Evolutionary conservation across 2,888 invertebrate species (phyloP).

Genomic region (Callimorpha dominula): DNA sequence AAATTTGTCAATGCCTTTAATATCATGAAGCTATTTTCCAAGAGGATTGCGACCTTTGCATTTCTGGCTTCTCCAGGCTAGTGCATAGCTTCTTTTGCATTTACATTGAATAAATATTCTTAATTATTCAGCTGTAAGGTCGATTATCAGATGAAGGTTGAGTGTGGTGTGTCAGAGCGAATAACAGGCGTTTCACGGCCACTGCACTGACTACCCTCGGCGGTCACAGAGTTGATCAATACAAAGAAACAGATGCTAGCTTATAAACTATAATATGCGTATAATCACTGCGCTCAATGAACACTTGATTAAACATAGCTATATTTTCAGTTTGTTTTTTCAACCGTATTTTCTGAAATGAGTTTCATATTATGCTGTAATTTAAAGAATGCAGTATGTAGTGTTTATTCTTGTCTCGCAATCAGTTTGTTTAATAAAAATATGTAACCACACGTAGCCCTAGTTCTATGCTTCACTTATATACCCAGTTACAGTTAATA

Average conservation of each 20-base stretch:
- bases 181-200: constrained; percentile 62
- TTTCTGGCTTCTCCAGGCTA: constrained; percentile 52
- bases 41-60: constrained; percentile 63
- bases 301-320: not conserved
- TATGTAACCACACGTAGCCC: not conserved
- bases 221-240: constrained; percentile 57
- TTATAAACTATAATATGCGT: constrained; percentile 5
- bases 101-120: constrained; percentile 32
- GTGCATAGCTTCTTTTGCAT: constrained; percentile 39
- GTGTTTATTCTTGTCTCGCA: no score
- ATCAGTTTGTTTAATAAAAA: no score
- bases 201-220: constrained; percentile 57
- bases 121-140: constrained; percentile 39
- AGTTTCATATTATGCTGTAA: no score
- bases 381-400: no score
- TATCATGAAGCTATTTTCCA: constrained; percentile 63
- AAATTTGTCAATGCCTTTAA: constrained; percentile 49
- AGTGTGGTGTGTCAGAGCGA: constrained; percentile 38
- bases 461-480: not conserved
- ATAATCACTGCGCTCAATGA: not conserved
- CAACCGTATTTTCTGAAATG: not conserved
- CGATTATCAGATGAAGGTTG: constrained; percentile 29
- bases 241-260: constrained; percentile 29
- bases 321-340: not conserved
- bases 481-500: not conserved